Evolutionary conservation across 2,888 invertebrate genomes (phyloP).

Genomic region (Aphidius colemani): DNA sequence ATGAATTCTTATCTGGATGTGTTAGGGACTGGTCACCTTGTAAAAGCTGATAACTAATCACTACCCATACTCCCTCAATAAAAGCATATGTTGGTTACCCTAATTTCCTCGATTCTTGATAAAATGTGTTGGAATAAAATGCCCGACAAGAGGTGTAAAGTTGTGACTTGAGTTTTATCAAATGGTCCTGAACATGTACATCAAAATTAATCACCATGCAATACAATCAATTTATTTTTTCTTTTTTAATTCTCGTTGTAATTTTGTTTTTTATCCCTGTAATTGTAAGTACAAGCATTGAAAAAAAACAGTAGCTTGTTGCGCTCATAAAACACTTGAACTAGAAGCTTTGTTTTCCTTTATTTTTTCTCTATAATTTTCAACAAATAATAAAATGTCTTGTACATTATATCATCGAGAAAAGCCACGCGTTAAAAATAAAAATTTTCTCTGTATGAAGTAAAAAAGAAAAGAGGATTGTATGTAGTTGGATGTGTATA

Average conservation of each 20-base stretch:
- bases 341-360: constrained; percentile 5
- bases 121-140: constrained; percentile 23
- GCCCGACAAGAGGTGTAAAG: neutral
- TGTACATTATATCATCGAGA: too few species aligned
- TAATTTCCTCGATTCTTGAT: constrained; percentile 28
- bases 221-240: too few species aligned
- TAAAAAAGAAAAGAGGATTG: too few species aligned
- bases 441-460: too few species aligned
- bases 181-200: constrained; percentile 6
- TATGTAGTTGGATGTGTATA: too few species aligned
- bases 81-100: constrained; percentile 35
- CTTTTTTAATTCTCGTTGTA: too few species aligned
- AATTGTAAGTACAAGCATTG: too few species aligned
- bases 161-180: constrained; percentile 6
- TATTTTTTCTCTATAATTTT: constrained; percentile 21
- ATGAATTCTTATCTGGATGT: constrained; percentile 22
- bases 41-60: constrained; percentile 35
- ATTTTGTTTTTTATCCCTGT: too few species aligned
- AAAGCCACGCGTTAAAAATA: too few species aligned
- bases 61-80: constrained; percentile 25
- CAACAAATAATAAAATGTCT: too few species aligned
- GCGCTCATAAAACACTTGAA: constrained; percentile 49
- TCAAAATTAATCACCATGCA: neutral
- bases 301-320: constrained; percentile 47
- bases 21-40: constrained; percentile 12